Percentiles rank a stretch among this genome's conserved stretches.
Evolutionary conservation across 2,113 vertebrate species (phyloP).

Genomic region (Uropsilus gracilis): DNA sequence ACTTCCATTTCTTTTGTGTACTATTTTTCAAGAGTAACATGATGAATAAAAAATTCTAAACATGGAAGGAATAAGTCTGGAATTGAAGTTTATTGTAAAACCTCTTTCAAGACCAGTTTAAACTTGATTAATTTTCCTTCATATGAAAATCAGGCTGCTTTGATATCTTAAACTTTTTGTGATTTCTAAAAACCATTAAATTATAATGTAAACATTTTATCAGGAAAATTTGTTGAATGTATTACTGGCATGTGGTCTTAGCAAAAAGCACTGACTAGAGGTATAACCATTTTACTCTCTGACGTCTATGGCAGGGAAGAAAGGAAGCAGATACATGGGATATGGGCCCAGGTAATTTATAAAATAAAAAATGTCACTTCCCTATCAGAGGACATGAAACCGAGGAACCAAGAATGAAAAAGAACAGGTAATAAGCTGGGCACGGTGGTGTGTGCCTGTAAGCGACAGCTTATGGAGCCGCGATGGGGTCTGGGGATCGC

Average conservation of each 20-base stretch:
- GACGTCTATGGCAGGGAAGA: neutral
- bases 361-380: too few species aligned
- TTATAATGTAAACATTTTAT: neutral
- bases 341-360: too few species aligned
- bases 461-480: too few species aligned
- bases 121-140: conserved; percentile 30
- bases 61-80: neutral
- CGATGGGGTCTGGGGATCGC: too few species aligned
- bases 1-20: neutral
- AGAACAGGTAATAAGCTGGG: too few species aligned
- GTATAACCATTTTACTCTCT: neutral
- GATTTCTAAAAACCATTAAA: neutral
- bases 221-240: neutral
- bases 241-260: neutral
- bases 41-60: neutral
- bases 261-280: neutral
- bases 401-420: too few species aligned
- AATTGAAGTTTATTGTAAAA: conserved; percentile 59
- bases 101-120: neutral
- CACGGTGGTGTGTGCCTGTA: too few species aligned
- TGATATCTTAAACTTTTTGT: conserved; percentile 3
- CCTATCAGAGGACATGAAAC: too few species aligned
- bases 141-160: neutral
- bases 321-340: too few species aligned
- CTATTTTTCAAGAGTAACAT: neutral